Conservation (phyloP, 2,113 vertebrate genomes). For the Dasyurus viverrinus region DNA sequence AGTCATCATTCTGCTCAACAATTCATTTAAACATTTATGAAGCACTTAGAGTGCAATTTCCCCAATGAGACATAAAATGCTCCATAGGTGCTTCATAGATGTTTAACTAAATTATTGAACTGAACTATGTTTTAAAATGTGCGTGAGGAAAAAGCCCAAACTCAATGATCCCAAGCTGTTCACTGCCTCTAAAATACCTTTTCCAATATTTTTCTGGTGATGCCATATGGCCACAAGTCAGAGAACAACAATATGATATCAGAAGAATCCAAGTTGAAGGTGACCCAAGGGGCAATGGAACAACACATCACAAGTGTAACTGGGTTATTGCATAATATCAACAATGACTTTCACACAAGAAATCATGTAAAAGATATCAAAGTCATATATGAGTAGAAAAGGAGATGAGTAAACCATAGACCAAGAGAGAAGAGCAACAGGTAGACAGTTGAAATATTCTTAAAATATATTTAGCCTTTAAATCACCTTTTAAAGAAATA, state of each 20-base stretch:
- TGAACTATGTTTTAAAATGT: constrained; percentile 1
- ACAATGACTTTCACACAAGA: neutral
- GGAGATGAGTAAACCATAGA: neutral
- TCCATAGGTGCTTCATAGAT: neutral
- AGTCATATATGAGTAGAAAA: neutral
- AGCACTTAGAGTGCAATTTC: neutral
- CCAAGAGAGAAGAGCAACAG: neutral
- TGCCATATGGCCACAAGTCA: neutral
- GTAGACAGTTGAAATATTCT: neutral
- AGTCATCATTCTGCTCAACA: neutral
- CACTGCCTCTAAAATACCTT: neutral
- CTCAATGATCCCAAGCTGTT: neutral
- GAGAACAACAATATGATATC: neutral
- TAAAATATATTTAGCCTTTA: neutral
- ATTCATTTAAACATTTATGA: neutral
- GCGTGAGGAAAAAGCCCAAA: neutral
- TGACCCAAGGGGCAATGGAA: neutral
- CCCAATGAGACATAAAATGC: neutral
- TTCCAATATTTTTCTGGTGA: neutral
- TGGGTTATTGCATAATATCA: neutral
- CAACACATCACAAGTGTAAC: neutral
- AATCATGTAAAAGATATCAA: neutral
- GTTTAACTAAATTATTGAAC: neutral
- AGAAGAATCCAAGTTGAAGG: neutral
- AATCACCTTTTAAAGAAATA: neutral